These are phyloP conservation scores for Aviceda cuculoides DNA, from an alignment of 2,797 vertebrate species.

Conservation along the genomic window DNA sequence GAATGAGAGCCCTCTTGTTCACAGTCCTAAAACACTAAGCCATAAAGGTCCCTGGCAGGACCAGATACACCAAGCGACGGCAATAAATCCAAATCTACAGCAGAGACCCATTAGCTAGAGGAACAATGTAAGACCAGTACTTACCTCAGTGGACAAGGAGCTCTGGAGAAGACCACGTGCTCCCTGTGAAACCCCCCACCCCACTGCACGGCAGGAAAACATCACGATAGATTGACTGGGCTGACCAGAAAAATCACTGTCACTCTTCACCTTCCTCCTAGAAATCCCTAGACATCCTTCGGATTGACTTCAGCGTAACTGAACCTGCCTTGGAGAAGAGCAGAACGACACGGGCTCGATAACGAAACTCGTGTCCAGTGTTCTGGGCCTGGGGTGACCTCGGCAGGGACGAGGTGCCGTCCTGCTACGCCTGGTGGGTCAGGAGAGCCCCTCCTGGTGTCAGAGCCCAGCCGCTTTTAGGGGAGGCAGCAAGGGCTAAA, in stretches of 20 bases:
- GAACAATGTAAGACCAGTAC: background rate
- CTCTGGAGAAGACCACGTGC: background rate
- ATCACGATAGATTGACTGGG: background rate
- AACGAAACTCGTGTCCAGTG: accelerated
- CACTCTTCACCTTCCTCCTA: background rate
- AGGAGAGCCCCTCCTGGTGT: background rate
- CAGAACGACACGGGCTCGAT: background rate
- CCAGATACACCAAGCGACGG: background rate
- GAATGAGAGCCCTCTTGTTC: background rate
- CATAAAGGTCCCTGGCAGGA: background rate
- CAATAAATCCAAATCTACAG: background rate
- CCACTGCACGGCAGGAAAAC: background rate
- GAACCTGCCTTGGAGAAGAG: background rate
- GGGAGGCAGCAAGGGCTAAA: background rate
- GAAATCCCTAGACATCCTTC: background rate
- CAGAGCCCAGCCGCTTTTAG: background rate
- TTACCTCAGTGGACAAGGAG: background rate
- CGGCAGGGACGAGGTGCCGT: background rate
- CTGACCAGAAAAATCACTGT: background rate
- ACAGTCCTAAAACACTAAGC: background rate
- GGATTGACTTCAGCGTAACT: background rate
- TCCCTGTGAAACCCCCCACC: background rate
- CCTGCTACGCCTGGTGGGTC: background rate
- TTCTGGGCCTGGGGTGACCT: background rate
- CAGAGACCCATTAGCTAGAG: background rate